phyloP scores from a whole-genome alignment of 23 tunicate species.

The Botrylloides violaceus region DNA sequence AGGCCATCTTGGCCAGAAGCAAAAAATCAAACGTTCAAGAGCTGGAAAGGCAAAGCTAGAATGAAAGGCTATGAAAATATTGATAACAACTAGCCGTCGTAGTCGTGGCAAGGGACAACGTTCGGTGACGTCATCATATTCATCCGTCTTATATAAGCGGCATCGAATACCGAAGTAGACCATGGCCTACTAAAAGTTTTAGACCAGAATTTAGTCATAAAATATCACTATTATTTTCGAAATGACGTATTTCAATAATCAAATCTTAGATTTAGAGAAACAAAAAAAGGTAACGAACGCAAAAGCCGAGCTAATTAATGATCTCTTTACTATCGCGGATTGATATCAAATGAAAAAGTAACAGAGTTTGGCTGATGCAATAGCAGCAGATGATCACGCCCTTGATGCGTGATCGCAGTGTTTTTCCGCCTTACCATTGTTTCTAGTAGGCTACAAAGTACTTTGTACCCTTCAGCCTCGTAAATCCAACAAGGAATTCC shows the following conservation, averaged over 20 bases:
- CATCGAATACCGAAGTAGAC: too few species aligned
- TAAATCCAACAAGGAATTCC: too few species aligned
- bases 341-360: neutral
- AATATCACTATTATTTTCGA: too few species aligned
- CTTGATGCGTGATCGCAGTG: constrained; percentile 35
- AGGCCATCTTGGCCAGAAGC: constrained; percentile 69
- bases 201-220: too few species aligned
- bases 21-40: neutral
- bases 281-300: neutral
- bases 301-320: neutral
- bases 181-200: too few species aligned
- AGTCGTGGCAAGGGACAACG: neutral
- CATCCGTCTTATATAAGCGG: constrained; percentile 25
- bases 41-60: constrained; percentile 4
- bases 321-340: neutral
- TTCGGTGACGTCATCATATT: constrained; percentile 8
- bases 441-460: too few species aligned
- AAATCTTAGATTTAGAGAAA: neutral
- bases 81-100: neutral
- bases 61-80: neutral
- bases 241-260: neutral
- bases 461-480: too few species aligned
- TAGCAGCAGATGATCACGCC: constrained; percentile 39
- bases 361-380: constrained; percentile 72
- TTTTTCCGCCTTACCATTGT: too few species aligned